Evolutionary conservation across 1,140 invertebrate genomes (phyloP).

Genomic region (Eufriesea mexicana): DNA sequence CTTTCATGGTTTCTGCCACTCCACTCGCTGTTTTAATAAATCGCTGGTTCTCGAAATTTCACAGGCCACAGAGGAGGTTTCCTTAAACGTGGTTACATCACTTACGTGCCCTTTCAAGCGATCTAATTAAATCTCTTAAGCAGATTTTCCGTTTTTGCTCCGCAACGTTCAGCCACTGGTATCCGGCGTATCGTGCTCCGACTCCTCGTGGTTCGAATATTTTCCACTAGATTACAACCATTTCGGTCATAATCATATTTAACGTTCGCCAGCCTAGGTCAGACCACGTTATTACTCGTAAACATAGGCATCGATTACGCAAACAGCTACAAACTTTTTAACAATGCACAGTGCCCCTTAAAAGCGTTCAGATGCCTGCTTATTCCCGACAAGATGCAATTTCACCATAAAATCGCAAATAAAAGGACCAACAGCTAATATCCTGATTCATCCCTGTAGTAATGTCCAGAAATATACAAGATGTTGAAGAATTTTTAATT

Average conservation of each 20-base stretch:
- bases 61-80: not conserved
- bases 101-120: not conserved
- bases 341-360: not conserved
- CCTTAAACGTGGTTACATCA: constrained; percentile 1
- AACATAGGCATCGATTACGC: constrained; percentile 11
- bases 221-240: constrained; percentile 14
- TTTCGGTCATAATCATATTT: constrained; percentile 6
- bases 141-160: not conserved
- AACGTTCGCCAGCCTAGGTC: not conserved
- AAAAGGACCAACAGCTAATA: no score
- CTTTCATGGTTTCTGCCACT: not conserved
- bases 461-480: no score
- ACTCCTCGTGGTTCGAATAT: constrained; percentile 25
- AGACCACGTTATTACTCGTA: constrained; percentile 5
- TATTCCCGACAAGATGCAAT: not conserved
- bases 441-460: no score
- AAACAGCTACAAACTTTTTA: constrained; percentile 9
- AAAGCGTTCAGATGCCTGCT: not conserved
- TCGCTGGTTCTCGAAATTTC: not conserved
- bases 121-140: constrained; percentile 22
- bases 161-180: not conserved
- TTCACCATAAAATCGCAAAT: no score
- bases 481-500: no score
- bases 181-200: not conserved
- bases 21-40: constrained; percentile 2